phyloP scores from a whole-genome alignment of 2,888 invertebrate genomes.

The Hemistola chrysoprasaria region DNA sequence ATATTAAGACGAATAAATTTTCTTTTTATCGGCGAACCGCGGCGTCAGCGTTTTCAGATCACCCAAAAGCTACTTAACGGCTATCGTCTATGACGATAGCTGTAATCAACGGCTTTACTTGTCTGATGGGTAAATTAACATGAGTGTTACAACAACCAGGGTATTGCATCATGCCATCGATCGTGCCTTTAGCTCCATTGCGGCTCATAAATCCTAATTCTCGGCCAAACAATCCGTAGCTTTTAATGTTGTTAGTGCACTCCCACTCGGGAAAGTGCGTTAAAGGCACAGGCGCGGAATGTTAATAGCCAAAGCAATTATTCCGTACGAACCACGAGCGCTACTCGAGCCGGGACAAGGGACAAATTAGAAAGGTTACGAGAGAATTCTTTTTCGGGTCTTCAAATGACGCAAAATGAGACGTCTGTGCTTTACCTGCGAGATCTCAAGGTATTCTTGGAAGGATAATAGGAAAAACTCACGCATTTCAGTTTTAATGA shows the following conservation, averaged over 20 bases:
- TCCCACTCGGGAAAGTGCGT: slow-evolving; percentile 58
- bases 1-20: too few species aligned
- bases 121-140: too few species aligned
- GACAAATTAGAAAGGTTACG: slow-evolving; percentile 45
- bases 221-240: slow-evolving; percentile 39
- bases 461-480: slow-evolving; percentile 25
- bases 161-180: slow-evolving; percentile 22
- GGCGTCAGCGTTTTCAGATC: too few species aligned
- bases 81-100: too few species aligned
- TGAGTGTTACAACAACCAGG: slow-evolving; percentile 2
- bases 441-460: slow-evolving; percentile 24
- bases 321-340: slow-evolving; percentile 46
- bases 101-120: too few species aligned
- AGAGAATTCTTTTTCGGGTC: slow-evolving; percentile 29
- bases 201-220: slow-evolving; percentile 29
- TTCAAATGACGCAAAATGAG: slow-evolving; percentile 28
- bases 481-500: slow-evolving; percentile 34
- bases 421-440: slow-evolving; percentile 22
- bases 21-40: too few species aligned
- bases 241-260: slow-evolving; percentile 40
- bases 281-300: slow-evolving; percentile 52
- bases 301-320: slow-evolving; percentile 65
- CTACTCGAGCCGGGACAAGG: slow-evolving; percentile 44
- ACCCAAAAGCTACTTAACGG: too few species aligned
- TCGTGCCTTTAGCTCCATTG: slow-evolving; percentile 6